Conservation (phyloP, 2,113 vertebrate genomes). For the Lampris incognitus region DNA sequence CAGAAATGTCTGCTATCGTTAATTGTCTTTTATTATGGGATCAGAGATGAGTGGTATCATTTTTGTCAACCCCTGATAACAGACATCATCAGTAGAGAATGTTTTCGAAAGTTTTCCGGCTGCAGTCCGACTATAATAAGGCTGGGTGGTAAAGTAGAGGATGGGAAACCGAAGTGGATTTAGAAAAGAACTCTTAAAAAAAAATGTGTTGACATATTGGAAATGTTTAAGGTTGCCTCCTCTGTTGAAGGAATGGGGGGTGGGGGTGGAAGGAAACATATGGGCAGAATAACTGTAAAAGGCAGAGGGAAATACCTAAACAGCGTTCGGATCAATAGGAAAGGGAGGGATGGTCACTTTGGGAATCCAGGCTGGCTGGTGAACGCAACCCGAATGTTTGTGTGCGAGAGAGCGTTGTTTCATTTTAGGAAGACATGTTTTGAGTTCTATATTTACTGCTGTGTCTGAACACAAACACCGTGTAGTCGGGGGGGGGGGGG, state of each 20-base stretch:
- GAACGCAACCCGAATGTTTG: neutral
- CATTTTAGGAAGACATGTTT: conserved; percentile 38
- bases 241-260: neutral
- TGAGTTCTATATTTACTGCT: conserved; percentile 38
- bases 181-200: conserved; percentile 16
- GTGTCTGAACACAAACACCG: conserved; percentile 47
- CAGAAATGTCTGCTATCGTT: conserved; percentile 67
- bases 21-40: conserved; percentile 68
- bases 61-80: conserved; percentile 17
- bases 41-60: conserved; percentile 30
- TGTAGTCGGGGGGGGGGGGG: conserved; percentile 17
- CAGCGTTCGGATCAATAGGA: conserved; percentile 31
- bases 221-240: conserved; percentile 13
- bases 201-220: too few species aligned
- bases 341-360: conserved; percentile 31
- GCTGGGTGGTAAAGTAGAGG: neutral
- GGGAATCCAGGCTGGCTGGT: conserved; percentile 17
- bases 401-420: conserved; percentile 40
- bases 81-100: conserved; percentile 27
- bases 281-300: neutral
- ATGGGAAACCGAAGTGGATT: conserved; percentile 40
- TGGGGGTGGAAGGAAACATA: neutral
- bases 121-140: neutral
- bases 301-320: conserved; percentile 27
- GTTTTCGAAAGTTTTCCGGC: conserved; percentile 23